Evolutionary conservation across 1,140 invertebrate species (phyloP), one percentile per base, ranked within the genome.

Genomic region (Bradynema listronoti): DNA sequence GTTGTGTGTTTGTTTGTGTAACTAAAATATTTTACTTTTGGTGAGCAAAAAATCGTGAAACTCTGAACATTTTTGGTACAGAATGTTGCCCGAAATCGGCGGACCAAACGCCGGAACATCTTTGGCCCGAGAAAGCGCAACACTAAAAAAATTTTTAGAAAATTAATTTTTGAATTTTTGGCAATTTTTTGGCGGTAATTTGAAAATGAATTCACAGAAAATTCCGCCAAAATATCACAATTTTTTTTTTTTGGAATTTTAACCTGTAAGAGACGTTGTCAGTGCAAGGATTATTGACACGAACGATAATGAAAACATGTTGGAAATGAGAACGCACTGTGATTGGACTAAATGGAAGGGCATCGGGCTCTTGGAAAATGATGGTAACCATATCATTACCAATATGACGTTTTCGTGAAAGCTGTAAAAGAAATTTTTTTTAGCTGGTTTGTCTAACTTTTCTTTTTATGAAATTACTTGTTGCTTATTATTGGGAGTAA

Each of bases 101-200:
- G 92, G 92, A 30, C 92, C 92, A 80, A 97, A 97, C 46, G 90
- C 84, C 59, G 91, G 88, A 43, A 96, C 90, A 81, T 94, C 90
- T 81, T 91, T 92, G 50, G 90, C 92, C 68, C 92, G 84, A 61
- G 87, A 88, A 0, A 97, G 89, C 32, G 91, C 87, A 67, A 95
- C 86, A 75, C 87, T 89, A 73, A 42, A 78, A 73, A 33, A 43
- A 45, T 56, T 58, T 16, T 16, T 16, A 47, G 19, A 3, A n/a
- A 24, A 63, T 33, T 63, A 56, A 4, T 14, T 58, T 49, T 14
- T 58, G 4, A 5, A 36, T 59, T 11, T 49, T n/a, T 42, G 19
- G 46, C 11, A 42, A 19, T 11, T n/a, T n/a, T n/a, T 11, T 49
- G 46, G 30, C 11, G 19, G 11, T 11, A 39, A 39, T 53, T 24